phyloP scores from a whole-genome alignment of 2,113 vertebrate species.

The Agelaius phoeniceus region DNA sequence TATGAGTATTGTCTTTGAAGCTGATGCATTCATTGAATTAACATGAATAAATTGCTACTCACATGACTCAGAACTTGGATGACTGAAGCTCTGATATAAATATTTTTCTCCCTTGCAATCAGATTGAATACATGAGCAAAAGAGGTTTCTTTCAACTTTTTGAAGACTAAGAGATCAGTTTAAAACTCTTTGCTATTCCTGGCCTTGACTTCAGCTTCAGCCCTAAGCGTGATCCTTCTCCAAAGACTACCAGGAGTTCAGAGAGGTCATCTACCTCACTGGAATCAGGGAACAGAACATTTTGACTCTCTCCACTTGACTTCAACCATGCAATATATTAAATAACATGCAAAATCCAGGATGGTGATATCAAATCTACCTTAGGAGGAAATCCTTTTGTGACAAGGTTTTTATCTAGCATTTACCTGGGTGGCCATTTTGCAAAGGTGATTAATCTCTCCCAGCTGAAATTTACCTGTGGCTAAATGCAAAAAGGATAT shows the following conservation, averaged over 20 bases:
- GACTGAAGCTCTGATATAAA: neutral
- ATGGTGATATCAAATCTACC: neutral
- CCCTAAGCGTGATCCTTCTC: neutral
- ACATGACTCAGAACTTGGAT: conserved; percentile 11
- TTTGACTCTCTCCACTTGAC: neutral
- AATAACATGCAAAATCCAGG: neutral
- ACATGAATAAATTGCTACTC: neutral
- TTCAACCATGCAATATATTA: neutral
- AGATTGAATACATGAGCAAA: neutral
- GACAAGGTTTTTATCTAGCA: neutral
- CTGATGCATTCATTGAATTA: neutral
- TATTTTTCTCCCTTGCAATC: neutral
- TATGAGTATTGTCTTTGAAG: conserved; percentile 10
- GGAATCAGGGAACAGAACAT: neutral
- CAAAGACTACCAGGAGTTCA: neutral
- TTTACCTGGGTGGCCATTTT: neutral
- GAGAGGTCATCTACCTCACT: neutral
- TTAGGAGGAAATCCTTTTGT: neutral
- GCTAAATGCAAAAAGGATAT: neutral
- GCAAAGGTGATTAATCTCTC: neutral
- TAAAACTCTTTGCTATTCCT: neutral
- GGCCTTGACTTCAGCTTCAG: neutral
- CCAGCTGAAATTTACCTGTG: neutral
- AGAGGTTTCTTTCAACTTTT: neutral
- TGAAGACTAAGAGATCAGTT: neutral